phyloP scores from a whole-genome alignment of 2,888 invertebrate genomes.

The Eurytoma adleriae region DNA sequence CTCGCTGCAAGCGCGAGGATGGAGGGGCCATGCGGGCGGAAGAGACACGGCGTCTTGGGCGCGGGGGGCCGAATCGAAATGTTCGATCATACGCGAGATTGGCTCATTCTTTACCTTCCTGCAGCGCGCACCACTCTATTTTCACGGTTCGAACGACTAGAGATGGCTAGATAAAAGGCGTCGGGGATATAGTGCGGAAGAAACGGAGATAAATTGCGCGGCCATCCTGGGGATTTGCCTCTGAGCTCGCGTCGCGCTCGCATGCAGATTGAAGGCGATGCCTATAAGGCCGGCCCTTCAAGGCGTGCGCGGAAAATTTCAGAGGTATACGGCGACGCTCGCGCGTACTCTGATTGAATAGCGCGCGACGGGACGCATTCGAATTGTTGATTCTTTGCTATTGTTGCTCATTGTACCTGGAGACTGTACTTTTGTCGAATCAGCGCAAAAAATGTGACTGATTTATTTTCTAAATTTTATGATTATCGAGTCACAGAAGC shows the following conservation, averaged over 20 bases:
- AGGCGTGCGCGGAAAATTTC: slow-evolving; percentile 48
- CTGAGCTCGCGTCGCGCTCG: background rate
- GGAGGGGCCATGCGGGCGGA: slow-evolving; percentile 24
- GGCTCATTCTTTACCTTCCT: slow-evolving; percentile 68
- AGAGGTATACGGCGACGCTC: slow-evolving; percentile 43
- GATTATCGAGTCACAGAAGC: too few relatives aligned
- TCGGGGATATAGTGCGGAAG: slow-evolving; percentile 55
- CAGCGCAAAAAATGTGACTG: too few relatives aligned
- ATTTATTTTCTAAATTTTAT: too few relatives aligned
- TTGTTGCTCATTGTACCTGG: background rate
- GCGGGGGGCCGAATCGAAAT: slow-evolving; percentile 65
- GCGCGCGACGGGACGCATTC: slow-evolving; percentile 29
- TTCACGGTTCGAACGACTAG: slow-evolving; percentile 59
- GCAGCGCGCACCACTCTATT: slow-evolving; percentile 57
- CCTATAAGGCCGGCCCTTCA: slow-evolving; percentile 20
- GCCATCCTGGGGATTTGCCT: slow-evolving; percentile 47
- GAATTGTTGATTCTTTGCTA: slow-evolving; percentile 23
- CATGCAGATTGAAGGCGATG: background rate
- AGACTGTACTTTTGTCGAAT: background rate
- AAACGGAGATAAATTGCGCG: slow-evolving; percentile 57
- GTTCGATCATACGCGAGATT: slow-evolving; percentile 72
- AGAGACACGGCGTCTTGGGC: slow-evolving; percentile 48
- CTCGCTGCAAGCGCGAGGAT: background rate
- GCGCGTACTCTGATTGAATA: slow-evolving; percentile 30
- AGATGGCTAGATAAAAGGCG: slow-evolving; percentile 59